Evolutionary conservation across 1,140 invertebrate genomes (phyloP).

Genomic region (Drosophila melanogaster): DNA sequence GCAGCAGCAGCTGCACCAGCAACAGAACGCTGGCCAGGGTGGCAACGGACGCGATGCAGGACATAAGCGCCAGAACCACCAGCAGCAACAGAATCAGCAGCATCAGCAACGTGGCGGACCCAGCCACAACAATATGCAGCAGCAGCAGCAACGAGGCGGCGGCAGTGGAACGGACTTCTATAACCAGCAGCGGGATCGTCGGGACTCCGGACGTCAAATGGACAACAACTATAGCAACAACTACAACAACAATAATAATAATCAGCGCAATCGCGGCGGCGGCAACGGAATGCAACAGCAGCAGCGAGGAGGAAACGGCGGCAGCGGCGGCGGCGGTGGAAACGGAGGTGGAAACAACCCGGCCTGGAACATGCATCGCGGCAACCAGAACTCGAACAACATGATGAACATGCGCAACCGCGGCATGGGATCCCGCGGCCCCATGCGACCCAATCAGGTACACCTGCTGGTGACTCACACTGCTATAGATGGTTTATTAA

Average conservation of each 20-base stretch:
- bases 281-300: conserved; percentile 59
- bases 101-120: conserved; percentile 65
- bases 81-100: conserved; percentile 47
- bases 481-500: neutral
- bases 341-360: conserved; percentile 46
- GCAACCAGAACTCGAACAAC: conserved; percentile 69
- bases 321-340: conserved; percentile 39
- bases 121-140: conserved; percentile 64
- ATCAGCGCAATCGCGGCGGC: conserved; percentile 70
- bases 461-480: neutral
- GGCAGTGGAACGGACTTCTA: conserved; percentile 71
- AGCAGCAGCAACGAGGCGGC: conserved; percentile 41
- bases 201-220: conserved; percentile 76
- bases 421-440: conserved; percentile 65
- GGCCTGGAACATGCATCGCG: conserved; percentile 80
- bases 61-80: conserved; percentile 81
- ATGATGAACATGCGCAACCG: conserved; percentile 77
- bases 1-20: conserved; percentile 85
- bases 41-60: conserved; percentile 79
- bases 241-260: conserved; percentile 59
- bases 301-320: conserved; percentile 32
- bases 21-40: conserved; percentile 65
- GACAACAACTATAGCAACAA: conserved; percentile 83
- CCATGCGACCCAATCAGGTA: conserved; percentile 80
- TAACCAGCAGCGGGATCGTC: conserved; percentile 77